Base-by-base conservation (phyloP, 2,888 invertebrate species). In the Drosophila mayaguana region DNA sequence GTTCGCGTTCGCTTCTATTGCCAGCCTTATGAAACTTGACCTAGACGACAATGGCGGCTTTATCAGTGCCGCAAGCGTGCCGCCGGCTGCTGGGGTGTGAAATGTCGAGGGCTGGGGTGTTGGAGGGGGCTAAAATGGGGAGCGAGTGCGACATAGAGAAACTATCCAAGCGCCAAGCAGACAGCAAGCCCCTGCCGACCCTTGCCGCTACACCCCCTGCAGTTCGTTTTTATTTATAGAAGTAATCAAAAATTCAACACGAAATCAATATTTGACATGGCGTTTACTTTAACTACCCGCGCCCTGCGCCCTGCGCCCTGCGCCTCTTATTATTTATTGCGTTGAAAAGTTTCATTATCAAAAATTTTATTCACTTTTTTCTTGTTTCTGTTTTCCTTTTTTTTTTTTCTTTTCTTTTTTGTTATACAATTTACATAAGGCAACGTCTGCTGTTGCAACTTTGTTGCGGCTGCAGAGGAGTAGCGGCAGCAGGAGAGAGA, bases 261-360 rank as follows among this genome's bases (percentile, higher is more conserved):
- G 75, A 88, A 83, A 88, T 88, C 83, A 83, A 83, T 83, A 83
- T 81, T 86, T 77, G 78, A 82, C 80, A 82, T 82, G 59, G 63
- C 68, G 63, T 82, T 84, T 84, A 74, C 70, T 75, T 75, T 75
- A 62, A 63, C 68, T 64, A n/a, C n/a, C n/a, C n/a, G n/a, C n/a
- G 76, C 61, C 20, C 36, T 14, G 18, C 18, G 20, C 54, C 38
- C 54, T 9, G 48, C 12, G 18, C 50, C 42, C 25, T 28, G 2
- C 42, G 3, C 46, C 20, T 62, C 55, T 57, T 82, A 85, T 89
- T 87, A 89, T 84, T 84, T 84, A 84, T 84, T 84, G 80, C 88
- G 85, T 71, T 84, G 80, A 84, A 84, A 89, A 84, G 84, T 84
- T 84, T 89, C 88, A 89, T 84, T 84, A 89, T 84, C 84, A 84